Evolutionary conservation across 2,888 invertebrate genomes (phyloP).

Genomic region (Ormyrus rosae): DNA sequence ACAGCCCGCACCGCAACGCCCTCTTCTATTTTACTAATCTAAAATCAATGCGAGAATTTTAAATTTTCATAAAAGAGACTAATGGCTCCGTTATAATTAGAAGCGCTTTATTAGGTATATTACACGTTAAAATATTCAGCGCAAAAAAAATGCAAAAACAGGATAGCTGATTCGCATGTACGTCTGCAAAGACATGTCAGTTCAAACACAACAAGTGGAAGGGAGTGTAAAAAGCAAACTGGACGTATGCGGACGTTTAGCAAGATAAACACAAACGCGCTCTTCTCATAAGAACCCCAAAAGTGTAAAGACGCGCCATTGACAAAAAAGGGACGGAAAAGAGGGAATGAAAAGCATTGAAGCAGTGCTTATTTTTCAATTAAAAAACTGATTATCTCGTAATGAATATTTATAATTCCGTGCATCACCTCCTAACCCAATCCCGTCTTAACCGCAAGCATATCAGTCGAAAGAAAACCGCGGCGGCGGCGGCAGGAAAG

Average conservation of each 20-base stretch:
- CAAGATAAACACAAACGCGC: slow-evolving; percentile 25
- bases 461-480: not conserved
- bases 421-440: no score
- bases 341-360: not conserved
- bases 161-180: not conserved
- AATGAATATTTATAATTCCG: no score
- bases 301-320: slow-evolving; percentile 12
- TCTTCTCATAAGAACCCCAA: not conserved
- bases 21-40: no score
- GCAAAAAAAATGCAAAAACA: not conserved
- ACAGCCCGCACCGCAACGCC: no score
- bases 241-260: not conserved
- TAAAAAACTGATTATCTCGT: no score
- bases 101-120: no score
- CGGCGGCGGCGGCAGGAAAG: not conserved
- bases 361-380: no score
- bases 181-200: slow-evolving; percentile 6
- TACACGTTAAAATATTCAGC: no score
- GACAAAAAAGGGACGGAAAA: not conserved
- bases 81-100: no score
- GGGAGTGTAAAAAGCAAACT: not conserved
- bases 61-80: no score
- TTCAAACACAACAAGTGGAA: not conserved
- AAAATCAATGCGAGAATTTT: no score
- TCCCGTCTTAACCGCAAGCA: no score